Evolutionary conservation across 2,113 vertebrate genomes (phyloP).

Genomic region (Forbesichthys papilliferus): DNA sequence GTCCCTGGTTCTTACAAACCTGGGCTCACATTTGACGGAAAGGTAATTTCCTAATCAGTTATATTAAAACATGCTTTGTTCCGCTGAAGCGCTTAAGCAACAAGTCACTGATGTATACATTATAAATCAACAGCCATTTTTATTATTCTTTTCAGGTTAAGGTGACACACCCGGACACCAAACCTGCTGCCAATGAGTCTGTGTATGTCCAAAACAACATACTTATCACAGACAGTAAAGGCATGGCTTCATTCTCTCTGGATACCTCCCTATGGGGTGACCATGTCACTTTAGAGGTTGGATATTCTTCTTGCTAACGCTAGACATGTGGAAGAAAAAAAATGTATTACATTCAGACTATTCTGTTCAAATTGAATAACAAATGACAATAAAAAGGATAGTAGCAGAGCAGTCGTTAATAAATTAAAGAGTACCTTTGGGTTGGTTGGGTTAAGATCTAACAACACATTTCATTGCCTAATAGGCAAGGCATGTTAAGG

Average conservation of each 20-base stretch:
- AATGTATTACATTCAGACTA: no score
- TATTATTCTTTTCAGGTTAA: constrained; percentile 60
- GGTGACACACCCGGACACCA: constrained; percentile 36
- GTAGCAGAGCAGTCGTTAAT: no score
- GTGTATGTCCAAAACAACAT: constrained; percentile 41
- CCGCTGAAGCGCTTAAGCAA: no score
- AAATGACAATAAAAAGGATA: no score
- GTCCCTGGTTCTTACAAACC: constrained; percentile 48
- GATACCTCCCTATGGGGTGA: constrained; percentile 55
- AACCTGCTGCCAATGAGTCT: constrained; percentile 24
- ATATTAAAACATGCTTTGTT: not conserved
- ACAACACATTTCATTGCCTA: not conserved
- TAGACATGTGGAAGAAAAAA: no score
- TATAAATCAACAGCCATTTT: not conserved
- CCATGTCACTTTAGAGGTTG: constrained; percentile 43
- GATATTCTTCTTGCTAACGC: not conserved
- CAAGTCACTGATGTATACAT: no score
- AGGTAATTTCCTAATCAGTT: constrained; percentile 54
- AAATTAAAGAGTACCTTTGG: not conserved
- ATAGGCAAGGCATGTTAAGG: constrained; percentile 38
- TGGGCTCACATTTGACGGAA: constrained; percentile 66
- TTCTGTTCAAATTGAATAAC: no score
- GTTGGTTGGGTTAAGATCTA: not conserved
- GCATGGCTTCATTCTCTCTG: constrained; percentile 65
- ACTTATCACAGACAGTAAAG: constrained; percentile 55